Evolutionary conservation across 2,797 vertebrate genomes (phyloP).

Genomic region (Eutrigla gurnardus): DNA sequence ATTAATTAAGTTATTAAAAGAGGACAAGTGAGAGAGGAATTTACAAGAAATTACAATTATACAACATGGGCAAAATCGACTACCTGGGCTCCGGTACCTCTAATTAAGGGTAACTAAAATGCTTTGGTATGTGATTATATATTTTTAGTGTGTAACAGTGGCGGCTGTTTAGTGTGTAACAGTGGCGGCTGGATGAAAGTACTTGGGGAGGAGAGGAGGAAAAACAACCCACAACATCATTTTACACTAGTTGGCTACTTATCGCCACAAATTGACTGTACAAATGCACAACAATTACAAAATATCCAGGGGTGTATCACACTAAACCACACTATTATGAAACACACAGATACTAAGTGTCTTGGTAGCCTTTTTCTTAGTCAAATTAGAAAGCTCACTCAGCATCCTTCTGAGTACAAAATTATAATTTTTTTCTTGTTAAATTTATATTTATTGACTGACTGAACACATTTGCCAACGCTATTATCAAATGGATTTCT

Average conservation of each 20-base stretch:
- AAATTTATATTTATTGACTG: background rate
- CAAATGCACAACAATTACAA: too few species aligned
- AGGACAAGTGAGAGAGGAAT: background rate
- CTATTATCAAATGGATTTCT: background rate
- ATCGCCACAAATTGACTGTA: too few species aligned
- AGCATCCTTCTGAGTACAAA: too few species aligned
- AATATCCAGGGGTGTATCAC: too few species aligned
- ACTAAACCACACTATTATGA: background rate
- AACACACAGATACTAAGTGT: background rate
- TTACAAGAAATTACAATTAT: background rate
- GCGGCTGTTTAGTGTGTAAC: background rate
- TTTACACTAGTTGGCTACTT: too few species aligned
- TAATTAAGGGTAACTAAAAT: too few species aligned
- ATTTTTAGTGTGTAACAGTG: background rate
- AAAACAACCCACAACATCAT: background rate
- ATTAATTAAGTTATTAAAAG: constrained; percentile 43
- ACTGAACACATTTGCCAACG: background rate
- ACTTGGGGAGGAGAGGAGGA: background rate
- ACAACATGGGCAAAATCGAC: background rate
- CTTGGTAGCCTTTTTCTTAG: background rate
- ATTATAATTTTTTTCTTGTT: background rate
- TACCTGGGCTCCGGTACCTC: background rate
- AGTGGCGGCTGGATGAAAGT: background rate
- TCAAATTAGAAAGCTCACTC: background rate
- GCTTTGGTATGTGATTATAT: too few species aligned